Conservation (phyloP, 2,797 vertebrate genomes). For the Paratrypauchen microcephalus region DNA sequence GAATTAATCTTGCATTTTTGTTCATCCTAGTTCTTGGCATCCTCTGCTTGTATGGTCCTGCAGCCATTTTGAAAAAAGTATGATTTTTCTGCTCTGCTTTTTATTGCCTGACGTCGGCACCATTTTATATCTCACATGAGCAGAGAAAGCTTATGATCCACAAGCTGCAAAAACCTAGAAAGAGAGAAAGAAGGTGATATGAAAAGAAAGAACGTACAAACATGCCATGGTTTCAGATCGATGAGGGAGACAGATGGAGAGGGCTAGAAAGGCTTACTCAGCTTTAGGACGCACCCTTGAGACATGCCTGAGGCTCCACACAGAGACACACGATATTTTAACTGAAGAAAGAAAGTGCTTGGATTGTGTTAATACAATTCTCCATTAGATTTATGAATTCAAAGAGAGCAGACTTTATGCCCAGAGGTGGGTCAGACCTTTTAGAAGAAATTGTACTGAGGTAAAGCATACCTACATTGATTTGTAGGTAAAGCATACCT, state of each 20-base stretch:
- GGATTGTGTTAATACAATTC: neutral
- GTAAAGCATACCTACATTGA: too few species aligned
- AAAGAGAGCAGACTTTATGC: neutral
- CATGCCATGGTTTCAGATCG: slow-evolving; percentile 47
- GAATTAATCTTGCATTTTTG: slow-evolving; percentile 3
- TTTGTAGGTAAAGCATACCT: too few species aligned
- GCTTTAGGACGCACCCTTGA: slow-evolving; percentile 42
- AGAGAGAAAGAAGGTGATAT: slow-evolving; percentile 28
- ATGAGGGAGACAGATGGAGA: slow-evolving; percentile 55
- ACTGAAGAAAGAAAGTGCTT: neutral
- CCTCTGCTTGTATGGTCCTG: slow-evolving; percentile 17
- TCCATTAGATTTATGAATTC: neutral
- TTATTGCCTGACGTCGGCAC: slow-evolving; percentile 17
- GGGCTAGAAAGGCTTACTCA: slow-evolving; percentile 58
- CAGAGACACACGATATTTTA: neutral
- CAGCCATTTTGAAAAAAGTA: slow-evolving; percentile 39
- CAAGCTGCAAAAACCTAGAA: slow-evolving; percentile 19
- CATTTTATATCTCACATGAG: slow-evolving; percentile 11
- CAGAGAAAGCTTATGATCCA: slow-evolving; percentile 17
- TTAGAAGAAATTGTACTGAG: too few species aligned
- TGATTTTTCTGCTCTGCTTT: slow-evolving; percentile 48
- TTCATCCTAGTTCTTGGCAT: slow-evolving; percentile 27
- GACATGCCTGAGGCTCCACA: slow-evolving; percentile 36
- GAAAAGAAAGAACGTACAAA: slow-evolving; percentile 47
- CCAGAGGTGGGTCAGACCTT: too few species aligned